These are phyloP conservation scores for Caranx melampygus DNA, from an alignment of 2,113 vertebrate genomes.

Conservation along the genomic window DNA sequence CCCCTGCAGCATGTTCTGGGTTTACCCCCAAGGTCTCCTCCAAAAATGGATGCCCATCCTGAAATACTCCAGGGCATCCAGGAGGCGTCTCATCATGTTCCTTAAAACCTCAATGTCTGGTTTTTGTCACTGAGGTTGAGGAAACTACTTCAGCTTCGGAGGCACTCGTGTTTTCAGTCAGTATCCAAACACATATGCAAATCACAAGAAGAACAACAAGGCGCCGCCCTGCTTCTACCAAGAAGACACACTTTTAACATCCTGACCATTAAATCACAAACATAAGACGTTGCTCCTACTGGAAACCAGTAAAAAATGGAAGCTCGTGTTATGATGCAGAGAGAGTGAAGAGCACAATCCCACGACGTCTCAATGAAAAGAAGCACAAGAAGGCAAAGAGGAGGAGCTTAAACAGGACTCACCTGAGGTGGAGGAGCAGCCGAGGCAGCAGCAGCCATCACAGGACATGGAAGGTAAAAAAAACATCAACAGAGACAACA, in stretches of 20 bases:
- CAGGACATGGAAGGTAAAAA: slow-evolving; percentile 67
- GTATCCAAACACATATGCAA: neutral
- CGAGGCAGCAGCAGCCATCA: slow-evolving; percentile 22
- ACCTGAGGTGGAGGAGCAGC: slow-evolving; percentile 55
- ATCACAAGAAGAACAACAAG: neutral
- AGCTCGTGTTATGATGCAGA: neutral
- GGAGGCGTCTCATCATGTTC: neutral
- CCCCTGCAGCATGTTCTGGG: neutral
- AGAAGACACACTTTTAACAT: neutral
- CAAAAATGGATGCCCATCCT: neutral
- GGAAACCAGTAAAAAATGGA: neutral
- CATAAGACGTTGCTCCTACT: neutral
- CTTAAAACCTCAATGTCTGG: neutral
- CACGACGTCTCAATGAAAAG: neutral
- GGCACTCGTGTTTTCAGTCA: neutral
- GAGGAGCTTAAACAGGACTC: slow-evolving; percentile 57
- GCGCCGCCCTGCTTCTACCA: too few relatives aligned
- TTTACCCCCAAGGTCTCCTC: neutral
- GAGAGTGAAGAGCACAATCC: neutral
- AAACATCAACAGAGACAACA: slow-evolving; percentile 33
- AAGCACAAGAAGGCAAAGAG: neutral
- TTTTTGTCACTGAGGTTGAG: neutral
- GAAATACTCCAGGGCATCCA: neutral
- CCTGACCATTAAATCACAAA: neutral
- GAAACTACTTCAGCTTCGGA: neutral